Base-by-base conservation (phyloP, 2,113 vertebrate genomes). In the Corythornis cristatus region DNA sequence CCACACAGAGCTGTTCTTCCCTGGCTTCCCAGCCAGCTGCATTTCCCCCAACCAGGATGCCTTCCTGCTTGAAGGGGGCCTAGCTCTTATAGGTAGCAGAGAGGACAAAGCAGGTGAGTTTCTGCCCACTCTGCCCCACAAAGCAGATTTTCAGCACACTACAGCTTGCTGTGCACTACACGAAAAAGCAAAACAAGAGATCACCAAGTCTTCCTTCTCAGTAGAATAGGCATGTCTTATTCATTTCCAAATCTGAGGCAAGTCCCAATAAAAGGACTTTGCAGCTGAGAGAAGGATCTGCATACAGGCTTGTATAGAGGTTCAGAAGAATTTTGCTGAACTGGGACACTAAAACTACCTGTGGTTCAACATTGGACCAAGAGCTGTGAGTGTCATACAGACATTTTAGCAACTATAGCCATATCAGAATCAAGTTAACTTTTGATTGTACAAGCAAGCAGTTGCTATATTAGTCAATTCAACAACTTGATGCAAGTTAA, bases 301-400 rank as follows among this genome's bases (percentile, higher is more conserved):
- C 26, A 25, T 10, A 19, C 43, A 43, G 33, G 17, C 17, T 33
- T 42, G 17, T 40, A 33, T 13, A n/a, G 9, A 65, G 9, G 20
- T 40, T 83, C 40, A 58, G n/a, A 76, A 80, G 37, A 64, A 53
- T 26, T 56, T 66, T 28, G 51, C 28, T 46, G 60, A 79, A 48
- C 43, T 33, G 43, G 12, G 14, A 45, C 68, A 73, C 15, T 28
- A 64, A 64, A 83, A 17, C 4, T 1, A 56, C 13, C 60, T 6
- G 5, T 33, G 8, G 18, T 67, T 11, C 22, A 46, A 61, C 2
- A 2, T 0, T 28, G 5, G 29, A 1, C 22, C 40, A 60, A 35
- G 33, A 31, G 23, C 22, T 7, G 0, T 3, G 31, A 10, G 3
- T 40, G n/a, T 11, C 20, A 19, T 16, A 17, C 3, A 21, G 6